Percentiles rank a stretch among this genome's conserved stretches.
These are phyloP conservation scores for Orchesellides sinensis DNA, from an alignment of 2,888 invertebrate genomes.

Conservation along the genomic window DNA sequence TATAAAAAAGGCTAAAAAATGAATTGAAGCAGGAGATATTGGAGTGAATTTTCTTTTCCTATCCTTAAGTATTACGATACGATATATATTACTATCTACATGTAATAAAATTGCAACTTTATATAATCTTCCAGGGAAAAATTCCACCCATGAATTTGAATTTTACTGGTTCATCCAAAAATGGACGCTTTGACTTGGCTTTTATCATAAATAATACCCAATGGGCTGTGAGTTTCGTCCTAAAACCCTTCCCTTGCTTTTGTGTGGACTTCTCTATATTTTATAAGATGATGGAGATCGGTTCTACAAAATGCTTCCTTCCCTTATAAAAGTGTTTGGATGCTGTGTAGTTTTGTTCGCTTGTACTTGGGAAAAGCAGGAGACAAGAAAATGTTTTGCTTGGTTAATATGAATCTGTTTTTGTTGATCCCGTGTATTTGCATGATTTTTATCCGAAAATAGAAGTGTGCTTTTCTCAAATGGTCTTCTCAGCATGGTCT, in stretches of 20 bases:
- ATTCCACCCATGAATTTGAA: conserved; percentile 11
- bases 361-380: conserved; percentile 10
- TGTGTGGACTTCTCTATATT: not conserved
- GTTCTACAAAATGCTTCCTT: conserved; percentile 15
- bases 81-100: not conserved
- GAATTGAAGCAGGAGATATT: too few species aligned
- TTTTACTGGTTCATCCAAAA: conserved; percentile 28
- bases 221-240: conserved; percentile 19
- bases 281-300: conserved; percentile 40
- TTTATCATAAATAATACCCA: conserved; percentile 50
- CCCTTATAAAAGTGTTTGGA: not conserved
- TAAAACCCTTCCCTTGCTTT: not conserved
- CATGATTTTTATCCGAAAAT: conserved; percentile 31
- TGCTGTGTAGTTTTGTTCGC: not conserved
- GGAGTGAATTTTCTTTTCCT: too few species aligned
- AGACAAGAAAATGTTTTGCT: conserved; percentile 36
- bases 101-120: not conserved
- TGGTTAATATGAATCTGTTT: conserved; percentile 33
- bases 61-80: too few species aligned
- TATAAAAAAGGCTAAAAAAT: too few species aligned
- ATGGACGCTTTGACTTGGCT: conserved; percentile 22
- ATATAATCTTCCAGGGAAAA: conserved; percentile 20
- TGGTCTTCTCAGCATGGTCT: too few species aligned
- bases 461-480: too few species aligned
- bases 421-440: conserved; percentile 20